Conservation (phyloP, 2,888 invertebrate species). For the Lucinisca nassula region DNA sequence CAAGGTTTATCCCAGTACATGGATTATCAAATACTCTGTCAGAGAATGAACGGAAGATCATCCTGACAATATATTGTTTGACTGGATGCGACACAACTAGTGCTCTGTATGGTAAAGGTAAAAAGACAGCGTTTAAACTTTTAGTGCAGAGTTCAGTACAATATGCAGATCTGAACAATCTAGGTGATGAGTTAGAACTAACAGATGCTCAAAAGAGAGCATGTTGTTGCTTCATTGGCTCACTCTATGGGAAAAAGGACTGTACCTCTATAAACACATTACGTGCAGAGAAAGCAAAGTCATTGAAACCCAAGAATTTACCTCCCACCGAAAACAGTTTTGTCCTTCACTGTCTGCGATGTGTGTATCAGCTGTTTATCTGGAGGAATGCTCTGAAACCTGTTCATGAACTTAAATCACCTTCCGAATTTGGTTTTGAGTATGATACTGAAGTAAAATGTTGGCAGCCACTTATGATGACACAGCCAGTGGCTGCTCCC, state of each 20-base stretch:
- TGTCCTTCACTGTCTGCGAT: constrained; percentile 10
- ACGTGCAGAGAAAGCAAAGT: not conserved
- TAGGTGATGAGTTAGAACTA: not conserved
- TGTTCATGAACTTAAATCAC: not conserved
- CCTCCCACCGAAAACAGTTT: constrained; percentile 40
- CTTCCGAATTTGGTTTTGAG: not conserved
- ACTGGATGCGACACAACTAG: constrained; percentile 43
- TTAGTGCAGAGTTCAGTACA: not conserved
- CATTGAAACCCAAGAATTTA: not conserved
- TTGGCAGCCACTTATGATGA: not conserved
- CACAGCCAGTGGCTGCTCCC: not conserved
- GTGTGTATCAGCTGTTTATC: not conserved
- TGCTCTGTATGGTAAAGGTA: constrained; percentile 27
- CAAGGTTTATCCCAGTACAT: constrained; percentile 32
- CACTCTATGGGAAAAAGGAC: constrained; percentile 16
- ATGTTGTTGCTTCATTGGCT: not conserved
- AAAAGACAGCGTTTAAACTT: constrained; percentile 26
- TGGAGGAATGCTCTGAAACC: not conserved
- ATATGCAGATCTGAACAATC: not conserved
- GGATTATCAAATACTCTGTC: not conserved
- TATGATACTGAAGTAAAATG: not conserved
- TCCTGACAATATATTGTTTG: constrained; percentile 20
- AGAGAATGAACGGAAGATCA: not conserved
- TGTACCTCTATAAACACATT: not conserved
- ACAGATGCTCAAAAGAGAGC: constrained; percentile 4